Conservation (phyloP, 2,888 invertebrate genomes). For the Cenopis cana region DNA sequence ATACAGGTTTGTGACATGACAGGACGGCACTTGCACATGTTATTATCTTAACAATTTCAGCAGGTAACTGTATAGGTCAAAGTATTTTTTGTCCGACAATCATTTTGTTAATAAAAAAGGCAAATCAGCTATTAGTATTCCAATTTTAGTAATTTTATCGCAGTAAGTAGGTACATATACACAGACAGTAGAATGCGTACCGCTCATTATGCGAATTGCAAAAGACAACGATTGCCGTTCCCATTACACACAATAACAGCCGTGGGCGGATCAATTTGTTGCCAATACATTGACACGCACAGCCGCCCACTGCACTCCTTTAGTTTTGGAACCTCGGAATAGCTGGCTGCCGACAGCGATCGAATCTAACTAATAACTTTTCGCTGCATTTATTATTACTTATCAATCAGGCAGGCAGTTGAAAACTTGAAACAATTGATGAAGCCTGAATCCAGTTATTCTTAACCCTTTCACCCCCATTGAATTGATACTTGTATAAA, state of each 20-base stretch:
- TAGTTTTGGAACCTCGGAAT: background rate
- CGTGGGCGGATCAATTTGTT: slow-evolving; percentile 39
- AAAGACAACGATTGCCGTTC: slow-evolving; percentile 36
- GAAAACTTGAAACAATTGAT: too few species aligned
- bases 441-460: too few species aligned
- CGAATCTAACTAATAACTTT: background rate
- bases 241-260: slow-evolving; percentile 39
- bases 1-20: too few species aligned
- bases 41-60: too few species aligned
- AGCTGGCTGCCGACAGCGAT: background rate
- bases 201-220: slow-evolving; percentile 38
- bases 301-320: slow-evolving; percentile 26
- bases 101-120: background rate
- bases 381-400: background rate
- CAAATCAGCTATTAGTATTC: background rate
- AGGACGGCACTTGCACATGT: too few species aligned
- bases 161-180: background rate
- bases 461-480: too few species aligned
- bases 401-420: too few species aligned
- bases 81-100: background rate
- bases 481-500: too few species aligned
- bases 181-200: slow-evolving; percentile 17
- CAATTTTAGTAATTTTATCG: slow-evolving; percentile 3
- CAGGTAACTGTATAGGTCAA: too few species aligned
- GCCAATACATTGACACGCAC: slow-evolving; percentile 28